Evolutionary conservation across 2,113 vertebrate genomes (phyloP), one percentile per base, ranked within the genome.

Genomic region (Emydocephalus ijimae): DNA sequence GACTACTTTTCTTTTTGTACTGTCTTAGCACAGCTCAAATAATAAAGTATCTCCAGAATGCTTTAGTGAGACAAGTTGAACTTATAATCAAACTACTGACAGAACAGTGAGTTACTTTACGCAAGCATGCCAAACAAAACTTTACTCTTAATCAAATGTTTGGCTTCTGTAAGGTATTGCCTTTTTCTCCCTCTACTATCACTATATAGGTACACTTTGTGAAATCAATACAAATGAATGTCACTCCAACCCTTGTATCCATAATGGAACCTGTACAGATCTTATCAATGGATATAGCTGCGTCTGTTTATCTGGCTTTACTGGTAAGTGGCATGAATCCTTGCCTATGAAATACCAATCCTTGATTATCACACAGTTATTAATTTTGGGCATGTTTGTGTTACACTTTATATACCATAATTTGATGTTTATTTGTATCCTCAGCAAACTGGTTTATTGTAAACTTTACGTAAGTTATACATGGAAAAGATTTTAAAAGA

Each of bases 161-260:
- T 93, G 92, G 34, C 2, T 92, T 64, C 1, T 93, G 18, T 56
- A 81, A 10, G 85, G 12, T 93, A 93, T 86, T 45, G 91, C 93
- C 29, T 20, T 90, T 45, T 61, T 4, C 93, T 87, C 34, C 7
- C 93, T 90, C 4, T 7, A 20, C 7, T 52, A 74, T 93, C 0
- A 86, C 23, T 90, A 93, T 91, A 81, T 94, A 98, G 98, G 98
- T 9, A 64, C 92, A 91, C 94, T 95, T 93, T 98, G 98, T 98
- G 98, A 99, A 97, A 96, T 97, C 95, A 97, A 98, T 93, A 94
- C 97, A 93, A 97, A 98, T 59, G 97, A 98, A 94, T 98, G 97
- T 93, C 93, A 95, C 3, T 98, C 97, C n/a, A 98, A 96, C 39
- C 97, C 97, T 6, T 98, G 97, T 92, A 93, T 97, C 74, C 96